A percentile compares a stretch with the other conserved stretches of the same genome.
These are phyloP conservation scores for Polydrusus pterygomalis DNA, from an alignment of 2,888 invertebrate species.

Conservation along the genomic window DNA sequence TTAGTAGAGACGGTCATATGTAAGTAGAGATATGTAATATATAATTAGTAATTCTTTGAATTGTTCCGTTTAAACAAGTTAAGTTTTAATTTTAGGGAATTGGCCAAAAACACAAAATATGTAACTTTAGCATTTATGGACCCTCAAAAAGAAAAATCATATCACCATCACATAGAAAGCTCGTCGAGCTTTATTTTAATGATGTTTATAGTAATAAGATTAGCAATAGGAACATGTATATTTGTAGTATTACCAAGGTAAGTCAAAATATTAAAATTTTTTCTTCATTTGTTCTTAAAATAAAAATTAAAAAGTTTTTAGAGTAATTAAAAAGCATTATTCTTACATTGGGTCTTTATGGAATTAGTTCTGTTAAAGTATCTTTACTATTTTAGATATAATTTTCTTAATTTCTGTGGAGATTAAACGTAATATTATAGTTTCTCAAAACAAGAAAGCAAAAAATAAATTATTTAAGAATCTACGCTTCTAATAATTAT, in stretches of 20 bases:
- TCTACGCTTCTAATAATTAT: too few relatives aligned
- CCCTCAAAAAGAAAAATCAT: constrained; percentile 79
- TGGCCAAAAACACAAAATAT: constrained; percentile 80
- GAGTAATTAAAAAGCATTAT: too few relatives aligned
- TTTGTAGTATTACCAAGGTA: constrained; percentile 76
- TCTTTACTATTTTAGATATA: too few relatives aligned
- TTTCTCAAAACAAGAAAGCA: too few relatives aligned
- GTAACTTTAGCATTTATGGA: constrained; percentile 81
- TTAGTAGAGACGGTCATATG: constrained; percentile 89
- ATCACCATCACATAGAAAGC: constrained; percentile 79
- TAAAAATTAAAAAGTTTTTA: too few relatives aligned
- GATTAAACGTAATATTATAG: too few relatives aligned
- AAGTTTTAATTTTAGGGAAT: constrained; percentile 73
- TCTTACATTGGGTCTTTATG: too few relatives aligned
- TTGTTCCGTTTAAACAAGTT: background rate
- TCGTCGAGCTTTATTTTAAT: constrained; percentile 79
- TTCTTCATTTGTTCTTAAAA: too few relatives aligned
- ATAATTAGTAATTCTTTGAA: background rate
- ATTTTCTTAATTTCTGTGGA: too few relatives aligned
- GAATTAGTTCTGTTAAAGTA: too few relatives aligned
- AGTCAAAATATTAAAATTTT: constrained; percentile 53
- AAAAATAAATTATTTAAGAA: too few relatives aligned
- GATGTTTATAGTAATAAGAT: constrained; percentile 79
- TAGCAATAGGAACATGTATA: constrained; percentile 74
- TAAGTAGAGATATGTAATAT: constrained; percentile 70